These are phyloP conservation scores for Athalia circularis DNA, from an alignment of 2,888 invertebrate species.

Conservation along the genomic window DNA sequence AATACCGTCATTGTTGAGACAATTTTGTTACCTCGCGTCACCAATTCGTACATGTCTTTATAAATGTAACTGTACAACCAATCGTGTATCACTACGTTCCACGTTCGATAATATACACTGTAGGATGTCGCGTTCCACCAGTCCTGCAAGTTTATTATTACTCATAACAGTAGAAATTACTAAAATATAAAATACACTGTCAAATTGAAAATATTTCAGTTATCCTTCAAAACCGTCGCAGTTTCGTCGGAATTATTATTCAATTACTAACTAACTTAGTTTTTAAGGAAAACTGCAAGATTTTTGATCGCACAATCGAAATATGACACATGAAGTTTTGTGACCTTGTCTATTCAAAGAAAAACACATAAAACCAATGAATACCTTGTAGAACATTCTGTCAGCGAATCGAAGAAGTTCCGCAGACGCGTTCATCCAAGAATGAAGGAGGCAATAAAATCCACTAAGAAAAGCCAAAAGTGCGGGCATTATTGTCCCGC, in stretches of 20 bases:
- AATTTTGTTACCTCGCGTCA: slow-evolving; percentile 73
- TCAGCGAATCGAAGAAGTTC: slow-evolving; percentile 93
- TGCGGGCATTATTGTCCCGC: slow-evolving; percentile 85
- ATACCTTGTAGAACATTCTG: slow-evolving; percentile 85
- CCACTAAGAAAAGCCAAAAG: slow-evolving; percentile 82
- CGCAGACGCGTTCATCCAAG: slow-evolving; percentile 93
- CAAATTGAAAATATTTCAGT: too few species aligned
- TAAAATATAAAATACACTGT: too few species aligned
- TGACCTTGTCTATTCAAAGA: too few species aligned
- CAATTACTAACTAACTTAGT: too few species aligned
- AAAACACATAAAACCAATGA: slow-evolving; percentile 9
- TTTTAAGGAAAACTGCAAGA: too few species aligned
- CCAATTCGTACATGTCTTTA: slow-evolving; percentile 77
- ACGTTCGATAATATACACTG: slow-evolving; percentile 90
- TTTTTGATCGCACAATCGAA: too few species aligned
- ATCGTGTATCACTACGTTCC: slow-evolving; percentile 96
- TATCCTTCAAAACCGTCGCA: too few species aligned
- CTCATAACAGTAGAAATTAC: too few species aligned
- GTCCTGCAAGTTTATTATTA: slow-evolving; percentile 77
- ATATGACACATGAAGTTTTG: too few species aligned
- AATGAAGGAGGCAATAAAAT: slow-evolving; percentile 92
- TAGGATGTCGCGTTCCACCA: slow-evolving; percentile 97
- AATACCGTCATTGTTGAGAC: slow-evolving; percentile 82
- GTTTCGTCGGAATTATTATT: too few species aligned
- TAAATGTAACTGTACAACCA: slow-evolving; percentile 95